Percentiles rank a stretch among this genome's conserved stretches.
Conservation (phyloP, 2,888 invertebrate genomes). For the Epinotia bilunana region DNA sequence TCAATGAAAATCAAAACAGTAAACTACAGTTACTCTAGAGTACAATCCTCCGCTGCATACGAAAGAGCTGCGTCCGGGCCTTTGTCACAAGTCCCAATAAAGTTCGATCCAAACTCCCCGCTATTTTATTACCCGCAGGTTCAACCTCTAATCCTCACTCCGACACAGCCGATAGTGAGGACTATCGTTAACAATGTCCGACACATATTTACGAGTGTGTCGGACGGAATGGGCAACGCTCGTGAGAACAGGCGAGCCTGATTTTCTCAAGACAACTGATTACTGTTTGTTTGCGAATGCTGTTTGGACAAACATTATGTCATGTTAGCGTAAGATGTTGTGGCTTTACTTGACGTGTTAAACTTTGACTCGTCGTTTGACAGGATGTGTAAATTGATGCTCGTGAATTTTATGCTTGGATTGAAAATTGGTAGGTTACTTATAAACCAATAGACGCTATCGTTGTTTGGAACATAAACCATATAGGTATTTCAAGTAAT, state of each 20-base stretch:
- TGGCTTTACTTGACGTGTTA: constrained; percentile 1
- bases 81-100: constrained; percentile 27
- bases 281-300: constrained; percentile 72
- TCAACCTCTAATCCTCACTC: constrained; percentile 40
- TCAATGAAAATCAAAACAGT: not conserved
- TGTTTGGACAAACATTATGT: constrained; percentile 43
- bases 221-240: constrained; percentile 60
- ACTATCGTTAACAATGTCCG: constrained; percentile 44
- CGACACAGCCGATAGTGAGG: constrained; percentile 41
- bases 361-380: constrained; percentile 32
- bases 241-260: constrained; percentile 70
- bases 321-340: constrained; percentile 30
- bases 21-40: not conserved
- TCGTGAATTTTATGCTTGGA: not conserved
- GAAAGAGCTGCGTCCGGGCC: constrained; percentile 6
- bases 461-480: too few species aligned
- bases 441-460: not conserved
- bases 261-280: constrained; percentile 72
- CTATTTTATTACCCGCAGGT: constrained; percentile 27
- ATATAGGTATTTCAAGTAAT: too few species aligned
- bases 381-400: constrained; percentile 1
- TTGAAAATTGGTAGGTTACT: not conserved
- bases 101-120: constrained; percentile 30
- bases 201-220: constrained; percentile 51
- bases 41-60: constrained; percentile 9